Base-by-base conservation (phyloP, 2,113 vertebrate genomes). In the Cyprinodon tularosa region DNA sequence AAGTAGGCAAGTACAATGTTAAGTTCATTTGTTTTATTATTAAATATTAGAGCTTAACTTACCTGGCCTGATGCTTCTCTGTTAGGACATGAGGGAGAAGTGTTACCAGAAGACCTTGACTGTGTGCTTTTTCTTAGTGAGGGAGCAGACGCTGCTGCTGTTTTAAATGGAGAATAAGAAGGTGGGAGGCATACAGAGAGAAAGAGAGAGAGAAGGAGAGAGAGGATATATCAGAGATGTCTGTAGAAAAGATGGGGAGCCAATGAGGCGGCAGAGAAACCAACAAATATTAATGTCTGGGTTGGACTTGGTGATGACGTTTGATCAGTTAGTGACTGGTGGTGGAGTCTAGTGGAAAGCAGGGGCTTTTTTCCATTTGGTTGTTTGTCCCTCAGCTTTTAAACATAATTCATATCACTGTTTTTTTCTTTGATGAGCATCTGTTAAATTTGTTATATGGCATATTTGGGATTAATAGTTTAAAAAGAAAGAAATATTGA, bases 181-280 rank as follows among this genome's bases (percentile, higher is more conserved):
- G 42, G 82, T 20, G 75, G 12, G 72, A 4, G 65, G 36, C 47
- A 2, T 50, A 3, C 40, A 22, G 37, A 59, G 68, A 59, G 29
- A n/a, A 40, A 29, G 29, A 29, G 29, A 29, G 29, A 29, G 29
- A 29, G 29, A 29, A 60, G 74, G 61, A 62, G 67, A 65, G 67
- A 62, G 50, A 36, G 61, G 50, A 57, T 57, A 62, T 59, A 10
- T 74, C 45, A 44, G 64, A 66, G 53, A 70, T n/a, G 39, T 36
- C 64, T 60, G 61, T 15, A 36, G 64, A 62, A 77, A 78, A 72
- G 83, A 76, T 68, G 63, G 74, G 20, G 17, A 74, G 68, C 66
- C 83, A 90, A 84, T 88, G 67, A 81, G 68, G 81, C 60, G 29
- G 57, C 68, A 63, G 71, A 59, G 60, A 12, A 47, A 29, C 61